Conservation (phyloP, 2,888 invertebrate species). For the Limnephilus rhombicus region DNA sequence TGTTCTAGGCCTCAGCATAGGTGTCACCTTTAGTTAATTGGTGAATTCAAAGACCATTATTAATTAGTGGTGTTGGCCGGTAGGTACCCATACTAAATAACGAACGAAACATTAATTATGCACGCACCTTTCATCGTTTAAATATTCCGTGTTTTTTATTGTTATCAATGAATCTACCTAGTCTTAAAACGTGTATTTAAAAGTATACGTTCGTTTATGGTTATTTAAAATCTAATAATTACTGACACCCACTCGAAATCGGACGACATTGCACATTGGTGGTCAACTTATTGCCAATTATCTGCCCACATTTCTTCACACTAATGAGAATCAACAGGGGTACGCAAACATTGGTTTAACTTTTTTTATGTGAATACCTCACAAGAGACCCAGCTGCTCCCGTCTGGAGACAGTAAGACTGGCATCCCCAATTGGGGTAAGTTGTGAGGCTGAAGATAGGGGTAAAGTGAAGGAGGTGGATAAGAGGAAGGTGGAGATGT, state of each 20-base stretch:
- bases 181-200: background rate
- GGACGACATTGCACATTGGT: background rate
- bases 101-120: conserved; percentile 28
- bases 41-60: conserved; percentile 27
- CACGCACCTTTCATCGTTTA: background rate
- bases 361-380: too few species aligned
- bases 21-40: conserved; percentile 19
- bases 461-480: too few species aligned
- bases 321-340: background rate
- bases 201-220: background rate
- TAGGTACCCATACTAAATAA: conserved; percentile 2
- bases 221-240: background rate
- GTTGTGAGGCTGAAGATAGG: too few species aligned
- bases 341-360: background rate
- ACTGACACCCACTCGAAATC: background rate
- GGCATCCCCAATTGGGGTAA: too few species aligned
- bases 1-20: background rate
- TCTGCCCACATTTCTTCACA: background rate
- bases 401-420: too few species aligned
- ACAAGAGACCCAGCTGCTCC: too few species aligned
- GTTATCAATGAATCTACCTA: background rate
- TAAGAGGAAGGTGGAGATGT: too few species aligned
- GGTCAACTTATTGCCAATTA: background rate
- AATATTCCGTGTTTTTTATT: conserved; percentile 16
- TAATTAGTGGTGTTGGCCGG: background rate